These are phyloP conservation scores for Miniopterus natalensis DNA, from an alignment of 2,113 vertebrate genomes.

Conservation along the genomic window DNA sequence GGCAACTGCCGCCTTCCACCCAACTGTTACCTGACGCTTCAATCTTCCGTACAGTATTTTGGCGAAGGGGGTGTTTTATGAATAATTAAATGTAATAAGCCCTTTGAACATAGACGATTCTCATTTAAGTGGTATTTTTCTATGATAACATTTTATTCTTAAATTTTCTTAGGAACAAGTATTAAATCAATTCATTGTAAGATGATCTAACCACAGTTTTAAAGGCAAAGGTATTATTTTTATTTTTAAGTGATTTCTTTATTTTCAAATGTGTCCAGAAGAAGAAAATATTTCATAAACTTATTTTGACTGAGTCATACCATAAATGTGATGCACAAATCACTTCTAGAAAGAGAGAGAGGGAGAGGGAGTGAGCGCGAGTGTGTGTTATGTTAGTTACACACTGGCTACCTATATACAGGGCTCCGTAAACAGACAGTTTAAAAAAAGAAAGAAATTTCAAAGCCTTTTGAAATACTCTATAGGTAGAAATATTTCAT, in stretches of 20 bases:
- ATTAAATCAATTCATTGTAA: conserved; percentile 45
- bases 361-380: no score
- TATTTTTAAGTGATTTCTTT: conserved; percentile 18
- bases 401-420: not conserved
- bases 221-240: conserved; percentile 30
- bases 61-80: not conserved
- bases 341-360: not conserved
- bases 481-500: not conserved
- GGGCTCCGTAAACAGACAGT: not conserved
- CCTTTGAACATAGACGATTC: not conserved
- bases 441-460: not conserved
- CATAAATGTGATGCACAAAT: not conserved
- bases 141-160: conserved; percentile 20
- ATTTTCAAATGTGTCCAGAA: conserved; percentile 28
- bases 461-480: not conserved
- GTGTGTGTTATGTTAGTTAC: not conserved
- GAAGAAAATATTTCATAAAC: not conserved
- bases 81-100: not conserved
- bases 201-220: conserved; percentile 38
- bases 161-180: not conserved
- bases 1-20: not conserved
- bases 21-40: not conserved
- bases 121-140: conserved; percentile 10
- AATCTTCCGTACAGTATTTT: not conserved
- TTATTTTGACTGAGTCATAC: conserved; percentile 2